Evolutionary conservation across 1,140 invertebrate species (phyloP).

Genomic region (Helicorthomorpha holstii): DNA sequence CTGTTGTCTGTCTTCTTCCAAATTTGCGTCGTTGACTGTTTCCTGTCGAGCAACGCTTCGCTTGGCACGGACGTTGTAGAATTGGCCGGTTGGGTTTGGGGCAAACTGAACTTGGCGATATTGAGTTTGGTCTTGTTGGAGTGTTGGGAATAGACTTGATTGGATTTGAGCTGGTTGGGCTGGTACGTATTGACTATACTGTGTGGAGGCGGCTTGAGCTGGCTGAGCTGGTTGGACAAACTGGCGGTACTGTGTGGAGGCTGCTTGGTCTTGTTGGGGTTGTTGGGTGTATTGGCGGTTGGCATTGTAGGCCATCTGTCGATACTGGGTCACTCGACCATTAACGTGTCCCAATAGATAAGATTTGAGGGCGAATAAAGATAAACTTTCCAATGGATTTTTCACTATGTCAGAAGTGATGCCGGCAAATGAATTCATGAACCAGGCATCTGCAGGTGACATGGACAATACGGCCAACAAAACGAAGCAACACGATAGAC

Average conservation of each 20-base stretch:
- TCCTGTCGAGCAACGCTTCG: neutral
- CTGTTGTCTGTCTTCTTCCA: neutral
- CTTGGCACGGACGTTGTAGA: neutral
- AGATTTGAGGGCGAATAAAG: neutral
- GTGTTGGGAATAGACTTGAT: no score
- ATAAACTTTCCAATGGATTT: neutral
- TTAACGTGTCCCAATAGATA: neutral
- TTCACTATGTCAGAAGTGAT: neutral
- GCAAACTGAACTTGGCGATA: no score
- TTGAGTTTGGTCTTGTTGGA: neutral
- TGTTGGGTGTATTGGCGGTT: neutral
- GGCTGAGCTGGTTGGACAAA: neutral
- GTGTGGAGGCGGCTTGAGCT: neutral
- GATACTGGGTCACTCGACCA: neutral
- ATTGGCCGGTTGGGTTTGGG: neutral
- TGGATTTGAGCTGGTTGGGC: neutral
- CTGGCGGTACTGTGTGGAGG: neutral
- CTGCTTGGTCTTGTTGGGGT: no score
- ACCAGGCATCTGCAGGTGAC: neutral
- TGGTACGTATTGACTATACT: neutral
- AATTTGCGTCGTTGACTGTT: neutral
- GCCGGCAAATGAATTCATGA: neutral
- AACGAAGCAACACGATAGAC: no score
- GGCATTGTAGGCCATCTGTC: neutral
- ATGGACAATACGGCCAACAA: no score